Base-by-base conservation (phyloP, 2,797 vertebrate genomes). In the Pitangus sulphuratus region DNA sequence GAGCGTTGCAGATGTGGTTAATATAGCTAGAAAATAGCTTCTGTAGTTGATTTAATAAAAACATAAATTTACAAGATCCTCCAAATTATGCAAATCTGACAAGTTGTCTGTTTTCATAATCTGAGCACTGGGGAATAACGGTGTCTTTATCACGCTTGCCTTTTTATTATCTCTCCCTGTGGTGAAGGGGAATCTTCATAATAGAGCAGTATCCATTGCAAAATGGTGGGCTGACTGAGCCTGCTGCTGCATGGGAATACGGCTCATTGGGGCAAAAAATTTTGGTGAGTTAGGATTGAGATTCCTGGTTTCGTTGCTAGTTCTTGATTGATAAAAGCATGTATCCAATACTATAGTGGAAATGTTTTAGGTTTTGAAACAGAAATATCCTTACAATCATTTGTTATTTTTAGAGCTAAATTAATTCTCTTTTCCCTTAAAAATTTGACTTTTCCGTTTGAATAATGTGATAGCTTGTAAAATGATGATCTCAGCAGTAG, bases 1-100 rank as follows among this genome's bases (percentile, higher is more conserved):
- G 19, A 37, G 14, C 26, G n/a, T 87, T 91, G 53, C 45, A 69
- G 12, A 80, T 35, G 33, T 62, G 39, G 66, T 53, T 94, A 80
- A 78, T 72, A 62, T 4, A 79, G 37, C 81, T 66, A 57, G 75
- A 58, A 88, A 80, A 87, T 66, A 93, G 53, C 66, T 84, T 60
- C 76, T 92, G 61, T 37, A 45, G 61, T 81, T 92, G 89, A 94
- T 95, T 86, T 92, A 96, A 93, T 96, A 93, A 93, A 93, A 89
- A 89, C 40, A 47, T 84, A 91, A 92, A 95, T 93, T 85, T 75
- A 71, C 77, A 75, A 75, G 85, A 78, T 69, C 50, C 87, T 89
- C 82, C 84, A 72, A 93, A 97, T 94, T 92, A 93, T 75, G 69
- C 61, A 68, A 95, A 89, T 61, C 84, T 84, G 91, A 65, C 76